Conservation (phyloP, 1,140 invertebrate genomes). For the Berghia stephanieae region DNA sequence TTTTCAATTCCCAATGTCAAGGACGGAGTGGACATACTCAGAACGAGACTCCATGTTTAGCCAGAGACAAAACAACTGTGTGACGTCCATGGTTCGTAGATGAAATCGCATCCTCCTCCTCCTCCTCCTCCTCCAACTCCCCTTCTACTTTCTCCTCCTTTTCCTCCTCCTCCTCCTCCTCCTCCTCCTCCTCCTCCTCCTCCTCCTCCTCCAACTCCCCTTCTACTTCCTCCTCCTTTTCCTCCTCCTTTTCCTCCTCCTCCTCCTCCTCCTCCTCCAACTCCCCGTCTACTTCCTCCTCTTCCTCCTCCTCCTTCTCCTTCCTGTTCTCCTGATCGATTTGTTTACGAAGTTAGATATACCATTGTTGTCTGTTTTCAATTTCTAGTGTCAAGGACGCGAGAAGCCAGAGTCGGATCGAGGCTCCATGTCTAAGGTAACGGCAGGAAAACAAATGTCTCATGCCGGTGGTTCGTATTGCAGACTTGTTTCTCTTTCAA, state of each 20-base stretch:
- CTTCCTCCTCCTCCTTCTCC: slow-evolving; percentile 28
- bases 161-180: slow-evolving; percentile 18
- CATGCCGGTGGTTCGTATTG: neutral
- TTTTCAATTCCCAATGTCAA: too few relatives aligned
- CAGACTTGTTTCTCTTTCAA: neutral
- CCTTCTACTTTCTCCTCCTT: slow-evolving; percentile 6
- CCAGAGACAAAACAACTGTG: too few relatives aligned
- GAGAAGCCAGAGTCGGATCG: neutral
- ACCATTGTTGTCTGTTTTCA: too few relatives aligned
- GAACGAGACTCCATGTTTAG: too few relatives aligned
- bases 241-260: neutral
- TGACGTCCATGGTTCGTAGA: too few relatives aligned
- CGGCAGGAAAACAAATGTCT: neutral
- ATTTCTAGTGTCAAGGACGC: too few relatives aligned
- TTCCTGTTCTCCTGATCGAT: slow-evolving; percentile 19
- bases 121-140: slow-evolving; percentile 15
- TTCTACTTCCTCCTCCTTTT: neutral
- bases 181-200: neutral
- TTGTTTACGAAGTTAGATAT: too few relatives aligned
- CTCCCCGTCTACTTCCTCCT: slow-evolving; percentile 18
- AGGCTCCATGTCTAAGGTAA: neutral
- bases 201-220: neutral
- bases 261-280: neutral
- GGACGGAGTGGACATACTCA: too few relatives aligned
- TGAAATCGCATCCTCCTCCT: neutral